These are phyloP conservation scores for Hyles euphorbiae DNA, from an alignment of 1,140 invertebrate genomes.

Conservation along the genomic window DNA sequence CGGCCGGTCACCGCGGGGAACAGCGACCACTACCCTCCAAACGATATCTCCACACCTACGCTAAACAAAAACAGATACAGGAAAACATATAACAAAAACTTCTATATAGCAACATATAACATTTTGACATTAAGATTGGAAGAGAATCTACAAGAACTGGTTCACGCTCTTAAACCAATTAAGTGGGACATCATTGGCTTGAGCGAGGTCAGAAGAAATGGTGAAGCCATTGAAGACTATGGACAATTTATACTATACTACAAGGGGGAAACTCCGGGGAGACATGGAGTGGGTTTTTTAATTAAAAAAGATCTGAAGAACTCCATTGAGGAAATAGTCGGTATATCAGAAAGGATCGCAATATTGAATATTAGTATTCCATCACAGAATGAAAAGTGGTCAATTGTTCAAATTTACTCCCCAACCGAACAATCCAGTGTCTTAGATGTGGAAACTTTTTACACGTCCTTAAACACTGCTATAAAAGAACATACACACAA, in stretches of 20 bases:
- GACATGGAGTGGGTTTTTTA: conserved; percentile 32
- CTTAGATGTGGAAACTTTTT: conserved; percentile 24
- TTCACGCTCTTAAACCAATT: conserved; percentile 17
- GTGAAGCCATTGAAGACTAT: conserved; percentile 28
- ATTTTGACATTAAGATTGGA: conserved; percentile 26
- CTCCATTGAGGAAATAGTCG: conserved; percentile 18
- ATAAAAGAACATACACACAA: conserved; percentile 26
- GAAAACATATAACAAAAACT: conserved; percentile 13
- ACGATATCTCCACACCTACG: not conserved
- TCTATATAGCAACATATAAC: conserved; percentile 27
- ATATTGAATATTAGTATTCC: conserved; percentile 19
- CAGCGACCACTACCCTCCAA: conserved; percentile 16
- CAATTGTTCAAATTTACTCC: conserved; percentile 33
- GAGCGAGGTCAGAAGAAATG: conserved; percentile 31
- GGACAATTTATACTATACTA: conserved; percentile 23
- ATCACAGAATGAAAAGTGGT: conserved; percentile 19
- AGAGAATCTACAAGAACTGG: conserved; percentile 26
- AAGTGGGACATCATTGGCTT: conserved; percentile 34
- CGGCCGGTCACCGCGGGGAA: conserved; percentile 14
- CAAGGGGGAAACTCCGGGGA: conserved; percentile 27
- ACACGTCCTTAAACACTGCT: conserved; percentile 18
- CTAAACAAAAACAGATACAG: conserved; percentile 9
- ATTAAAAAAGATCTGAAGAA: conserved; percentile 25
- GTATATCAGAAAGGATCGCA: conserved; percentile 24
- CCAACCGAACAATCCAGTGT: conserved; percentile 30